These are phyloP conservation scores for Poicephalus gulielmi DNA, from an alignment of 2,113 vertebrate species.

Conservation along the genomic window DNA sequence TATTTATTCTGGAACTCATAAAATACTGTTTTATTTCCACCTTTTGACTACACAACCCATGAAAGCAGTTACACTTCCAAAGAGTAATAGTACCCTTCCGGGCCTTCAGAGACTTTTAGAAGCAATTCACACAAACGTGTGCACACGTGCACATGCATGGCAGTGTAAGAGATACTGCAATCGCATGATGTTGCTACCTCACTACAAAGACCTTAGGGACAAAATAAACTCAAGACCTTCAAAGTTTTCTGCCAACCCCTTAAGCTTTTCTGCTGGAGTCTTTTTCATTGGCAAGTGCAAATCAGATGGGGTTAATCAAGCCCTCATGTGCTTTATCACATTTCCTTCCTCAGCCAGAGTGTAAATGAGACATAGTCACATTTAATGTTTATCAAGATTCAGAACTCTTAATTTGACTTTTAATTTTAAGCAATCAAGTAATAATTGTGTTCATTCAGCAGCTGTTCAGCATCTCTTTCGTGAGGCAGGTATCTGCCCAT, in stretches of 20 bases:
- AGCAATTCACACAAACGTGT: neutral
- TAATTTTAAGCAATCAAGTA: slow-evolving; percentile 14
- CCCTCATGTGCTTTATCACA: neutral
- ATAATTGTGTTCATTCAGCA: neutral
- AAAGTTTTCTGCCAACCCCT: neutral
- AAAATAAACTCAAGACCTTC: neutral
- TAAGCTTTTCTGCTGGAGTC: neutral
- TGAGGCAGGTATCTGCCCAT: neutral
- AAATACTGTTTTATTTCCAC: neutral
- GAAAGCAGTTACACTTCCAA: neutral
- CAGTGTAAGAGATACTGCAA: neutral
- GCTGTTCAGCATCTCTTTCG: slow-evolving; percentile 3
- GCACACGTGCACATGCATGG: fast-evolving
- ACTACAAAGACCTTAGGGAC: neutral
- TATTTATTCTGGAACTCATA: neutral
- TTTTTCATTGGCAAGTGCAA: neutral
- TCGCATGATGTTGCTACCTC: neutral
- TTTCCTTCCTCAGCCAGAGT: neutral
- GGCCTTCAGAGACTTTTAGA: neutral
- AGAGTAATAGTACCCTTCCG: neutral
- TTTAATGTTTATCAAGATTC: neutral
- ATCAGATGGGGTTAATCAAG: neutral
- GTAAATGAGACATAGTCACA: neutral
- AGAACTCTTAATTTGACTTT: neutral
- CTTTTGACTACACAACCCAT: neutral